These are phyloP conservation scores for Acrocephalus kingi DNA, from an alignment of 2,113 vertebrate species.

Conservation along the genomic window DNA sequence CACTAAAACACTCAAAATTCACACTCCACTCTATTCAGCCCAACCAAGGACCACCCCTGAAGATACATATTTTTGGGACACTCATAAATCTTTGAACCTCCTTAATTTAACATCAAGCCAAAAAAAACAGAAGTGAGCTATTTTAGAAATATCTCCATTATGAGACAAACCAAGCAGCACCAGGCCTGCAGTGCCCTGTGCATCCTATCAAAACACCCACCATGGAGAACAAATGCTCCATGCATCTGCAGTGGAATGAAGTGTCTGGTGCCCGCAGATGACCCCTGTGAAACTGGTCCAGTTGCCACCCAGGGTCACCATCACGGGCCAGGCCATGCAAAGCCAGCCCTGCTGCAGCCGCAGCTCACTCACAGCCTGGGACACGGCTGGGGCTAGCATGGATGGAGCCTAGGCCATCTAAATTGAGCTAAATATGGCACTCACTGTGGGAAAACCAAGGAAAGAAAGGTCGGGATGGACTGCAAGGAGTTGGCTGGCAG, in stretches of 20 bases:
- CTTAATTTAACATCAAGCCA: background rate
- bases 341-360: background rate
- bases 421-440: accelerated
- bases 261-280: background rate
- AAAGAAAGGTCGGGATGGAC: background rate
- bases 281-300: background rate
- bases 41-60: background rate
- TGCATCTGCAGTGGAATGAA: background rate
- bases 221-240: background rate
- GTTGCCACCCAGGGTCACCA: background rate
- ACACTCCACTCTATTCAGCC: background rate
- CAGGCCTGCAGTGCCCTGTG: accelerated
- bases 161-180: accelerated
- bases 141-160: background rate
- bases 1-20: background rate
- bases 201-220: background rate
- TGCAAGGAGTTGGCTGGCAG: background rate
- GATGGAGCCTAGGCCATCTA: background rate
- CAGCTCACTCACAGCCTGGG: accelerated
- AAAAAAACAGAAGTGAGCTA: accelerated
- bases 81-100: background rate
- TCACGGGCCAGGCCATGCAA: accelerated
- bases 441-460: background rate
- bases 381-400: accelerated
- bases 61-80: background rate